Evolutionary conservation across 1,140 invertebrate genomes (phyloP), one percentile per base, ranked within the genome.

Genomic region (Drosophila erecta): DNA sequence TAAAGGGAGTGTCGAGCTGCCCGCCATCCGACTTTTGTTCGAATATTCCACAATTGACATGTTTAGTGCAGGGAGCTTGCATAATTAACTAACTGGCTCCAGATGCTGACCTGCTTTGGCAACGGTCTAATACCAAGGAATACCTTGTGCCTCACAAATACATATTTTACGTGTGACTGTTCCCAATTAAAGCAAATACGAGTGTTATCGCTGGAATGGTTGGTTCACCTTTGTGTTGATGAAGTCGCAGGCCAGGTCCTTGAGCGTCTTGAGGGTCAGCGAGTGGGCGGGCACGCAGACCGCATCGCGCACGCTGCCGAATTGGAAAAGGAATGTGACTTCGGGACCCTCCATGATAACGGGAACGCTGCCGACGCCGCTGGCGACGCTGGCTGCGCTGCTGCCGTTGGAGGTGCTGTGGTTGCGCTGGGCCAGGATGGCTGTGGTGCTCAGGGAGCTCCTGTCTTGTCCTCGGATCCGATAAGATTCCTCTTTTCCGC

Each of bases 191-290:
- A 24, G 24, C 7, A 3, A 30, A 30, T 30, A 30, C n/a, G n/a
- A n/a, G n/a, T n/a, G n/a, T 30, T 30, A 10, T 10, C 0, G 7
- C 8, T 30, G 2, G 2, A 30, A 3, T 30, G 30, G 30, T 30
- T 30, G 2, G 24, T 24, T 93, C 93, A 98, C 97, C 95, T 98
- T 98, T 76, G 95, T 95, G 91, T 98, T 97, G 73, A 99, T 97
- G 93, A 99, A 99, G 86, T 98, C 96, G 93, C 97, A 98, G 46
- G 98, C 98, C 77, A 97, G 94, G 85, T 99, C 97, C 93, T 99
- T 99, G 62, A 99, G 94, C 60, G 96, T 95, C 92, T 97, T 97
- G 47, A 99, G 94, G 76, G 97, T 98, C 69, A 99, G 94, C 50
- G 95, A 94, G 76, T 95, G 94, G 62, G 95, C 94, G 55, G 98